Evolutionary conservation across 2,888 invertebrate genomes (phyloP).

Genomic region (Zootermopsis nevadensis): DNA sequence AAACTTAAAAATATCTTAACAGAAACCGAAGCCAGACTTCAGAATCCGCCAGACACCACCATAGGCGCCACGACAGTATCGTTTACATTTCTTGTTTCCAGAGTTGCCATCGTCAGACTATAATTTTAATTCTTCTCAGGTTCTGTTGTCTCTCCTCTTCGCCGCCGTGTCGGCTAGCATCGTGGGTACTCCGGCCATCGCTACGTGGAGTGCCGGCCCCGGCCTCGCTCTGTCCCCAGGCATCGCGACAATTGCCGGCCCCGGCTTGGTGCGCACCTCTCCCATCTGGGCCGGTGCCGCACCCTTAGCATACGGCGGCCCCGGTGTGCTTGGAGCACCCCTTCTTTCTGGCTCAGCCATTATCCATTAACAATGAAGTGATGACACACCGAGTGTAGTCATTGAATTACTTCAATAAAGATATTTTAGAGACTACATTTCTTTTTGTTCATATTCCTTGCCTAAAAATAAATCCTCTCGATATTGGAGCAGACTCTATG

Average conservation of each 20-base stretch:
- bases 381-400: not conserved
- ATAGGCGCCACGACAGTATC: too few relatives aligned
- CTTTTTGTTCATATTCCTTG: too few relatives aligned
- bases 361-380: not conserved
- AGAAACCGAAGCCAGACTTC: too few relatives aligned
- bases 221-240: constrained; percentile 59
- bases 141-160: constrained; percentile 40
- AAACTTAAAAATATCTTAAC: too few relatives aligned
- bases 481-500: too few relatives aligned
- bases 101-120: too few relatives aligned
- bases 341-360: not conserved
- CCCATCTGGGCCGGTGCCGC: not conserved
- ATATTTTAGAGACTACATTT: too few relatives aligned
- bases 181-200: constrained; percentile 63
- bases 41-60: too few relatives aligned
- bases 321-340: not conserved
- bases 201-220: constrained; percentile 57
- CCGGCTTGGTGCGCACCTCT: not conserved
- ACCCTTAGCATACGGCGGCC: not conserved
- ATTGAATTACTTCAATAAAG: too few relatives aligned
- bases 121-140: constrained; percentile 34
- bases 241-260: not conserved
- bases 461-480: too few relatives aligned
- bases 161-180: constrained; percentile 62
- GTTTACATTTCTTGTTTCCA: too few relatives aligned